A percentile compares a stretch with the other conserved stretches of the same genome.
Evolutionary conservation across 2,113 vertebrate genomes (phyloP).

Genomic region (Genyomyrus donnyi): DNA sequence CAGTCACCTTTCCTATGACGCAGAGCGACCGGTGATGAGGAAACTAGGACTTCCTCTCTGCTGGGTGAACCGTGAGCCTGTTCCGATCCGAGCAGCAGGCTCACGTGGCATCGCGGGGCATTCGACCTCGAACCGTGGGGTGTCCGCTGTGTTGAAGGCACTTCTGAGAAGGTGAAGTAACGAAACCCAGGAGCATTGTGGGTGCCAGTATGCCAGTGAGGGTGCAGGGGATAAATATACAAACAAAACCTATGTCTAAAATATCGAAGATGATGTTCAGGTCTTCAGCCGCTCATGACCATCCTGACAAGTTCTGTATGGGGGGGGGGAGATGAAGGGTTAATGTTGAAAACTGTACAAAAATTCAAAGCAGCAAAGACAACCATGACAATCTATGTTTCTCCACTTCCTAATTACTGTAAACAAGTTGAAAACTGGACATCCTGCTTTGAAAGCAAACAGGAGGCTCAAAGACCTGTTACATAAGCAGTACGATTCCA

Average conservation of each 20-base stretch:
- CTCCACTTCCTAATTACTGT: not conserved
- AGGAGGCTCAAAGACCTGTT: not conserved
- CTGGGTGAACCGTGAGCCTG: constrained; percentile 10
- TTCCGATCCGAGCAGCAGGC: not conserved
- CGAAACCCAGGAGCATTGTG: not conserved
- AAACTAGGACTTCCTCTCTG: constrained; percentile 34
- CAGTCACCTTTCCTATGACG: constrained; percentile 23
- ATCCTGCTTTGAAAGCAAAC: not conserved
- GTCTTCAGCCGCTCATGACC: constrained; percentile 81
- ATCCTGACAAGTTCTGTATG: constrained; percentile 79
- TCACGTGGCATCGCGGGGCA: not conserved
- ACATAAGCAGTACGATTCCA: not conserved
- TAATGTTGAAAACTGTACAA: not conserved
- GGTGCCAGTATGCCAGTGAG: not conserved
- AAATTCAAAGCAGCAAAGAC: not conserved
- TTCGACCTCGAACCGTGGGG: not conserved
- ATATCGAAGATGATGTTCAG: constrained; percentile 24
- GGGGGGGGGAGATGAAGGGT: not conserved
- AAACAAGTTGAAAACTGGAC: not conserved
- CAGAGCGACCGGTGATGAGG: not conserved
- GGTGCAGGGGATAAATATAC: constrained; percentile 26
- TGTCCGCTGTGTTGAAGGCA: constrained; percentile 45
- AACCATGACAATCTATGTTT: not conserved
- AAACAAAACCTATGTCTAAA: constrained; percentile 29
- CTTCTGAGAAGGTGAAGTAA: constrained; percentile 40